Evolutionary conservation across 2,797 vertebrate genomes (phyloP).

Genomic region (Typhlichthys subterraneus): DNA sequence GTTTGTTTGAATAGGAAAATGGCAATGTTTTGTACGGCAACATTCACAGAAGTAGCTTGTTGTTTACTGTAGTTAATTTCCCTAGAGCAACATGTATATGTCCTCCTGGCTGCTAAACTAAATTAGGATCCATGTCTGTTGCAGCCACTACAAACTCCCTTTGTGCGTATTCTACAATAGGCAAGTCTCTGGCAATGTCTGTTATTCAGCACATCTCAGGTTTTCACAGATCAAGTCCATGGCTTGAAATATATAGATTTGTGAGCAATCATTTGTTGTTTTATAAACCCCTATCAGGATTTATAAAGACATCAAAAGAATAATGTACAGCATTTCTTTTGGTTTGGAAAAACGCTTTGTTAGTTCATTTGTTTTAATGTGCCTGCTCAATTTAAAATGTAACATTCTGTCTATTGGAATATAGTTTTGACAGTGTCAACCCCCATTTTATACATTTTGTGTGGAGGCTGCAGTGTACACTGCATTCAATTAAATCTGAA

Average conservation of each 20-base stretch:
- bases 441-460: slow-evolving; percentile 1
- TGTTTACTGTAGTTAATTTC: slow-evolving; percentile 3
- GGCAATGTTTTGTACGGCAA: background rate
- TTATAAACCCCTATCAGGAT: background rate
- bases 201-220: slow-evolving; percentile 18
- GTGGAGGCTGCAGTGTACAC: slow-evolving; percentile 12
- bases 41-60: slow-evolving; percentile 2
- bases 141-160: slow-evolving; percentile 8
- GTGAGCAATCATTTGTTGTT: slow-evolving; percentile 17
- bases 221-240: slow-evolving; percentile 30
- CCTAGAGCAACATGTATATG: background rate
- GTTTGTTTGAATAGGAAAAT: slow-evolving; percentile 39
- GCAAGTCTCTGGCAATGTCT: slow-evolving; percentile 12
- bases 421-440: too few species aligned
- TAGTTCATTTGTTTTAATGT: too few species aligned
- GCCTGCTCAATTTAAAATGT: too few species aligned
- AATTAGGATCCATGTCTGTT: slow-evolving; percentile 5
- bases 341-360: background rate
- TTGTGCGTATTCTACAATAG: background rate
- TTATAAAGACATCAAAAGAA: background rate
- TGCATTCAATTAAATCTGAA: slow-evolving; percentile 32
- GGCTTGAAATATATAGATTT: slow-evolving; percentile 27
- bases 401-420: too few species aligned
- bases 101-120: background rate
- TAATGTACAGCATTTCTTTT: background rate